These are phyloP conservation scores for Mallotus villosus DNA, from an alignment of 2,797 vertebrate species.

Conservation along the genomic window DNA sequence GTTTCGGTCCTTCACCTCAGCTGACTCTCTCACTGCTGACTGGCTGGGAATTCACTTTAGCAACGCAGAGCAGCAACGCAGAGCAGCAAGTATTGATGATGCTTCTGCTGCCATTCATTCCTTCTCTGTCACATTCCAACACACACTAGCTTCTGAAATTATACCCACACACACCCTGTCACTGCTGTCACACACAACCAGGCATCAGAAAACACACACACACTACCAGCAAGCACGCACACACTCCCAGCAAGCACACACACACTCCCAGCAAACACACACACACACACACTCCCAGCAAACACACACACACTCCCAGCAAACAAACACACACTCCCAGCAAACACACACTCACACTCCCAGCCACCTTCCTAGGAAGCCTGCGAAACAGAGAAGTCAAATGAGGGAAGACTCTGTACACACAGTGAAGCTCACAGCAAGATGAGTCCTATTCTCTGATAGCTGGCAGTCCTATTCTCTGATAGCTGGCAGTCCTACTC, in stretches of 20 bases:
- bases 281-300: too few species aligned
- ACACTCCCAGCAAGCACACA: too few species aligned
- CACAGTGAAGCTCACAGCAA: too few species aligned
- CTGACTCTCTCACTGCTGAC: slow-evolving; percentile 35
- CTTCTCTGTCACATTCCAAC: slow-evolving; percentile 1
- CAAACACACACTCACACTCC: slow-evolving; percentile 5
- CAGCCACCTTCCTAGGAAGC: too few species aligned
- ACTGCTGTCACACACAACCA: background rate
- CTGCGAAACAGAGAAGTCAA: too few species aligned
- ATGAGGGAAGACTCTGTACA: too few species aligned
- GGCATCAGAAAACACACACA: background rate
- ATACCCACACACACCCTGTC: background rate
- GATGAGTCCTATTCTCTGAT: too few species aligned
- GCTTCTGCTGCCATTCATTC: slow-evolving; percentile 27
- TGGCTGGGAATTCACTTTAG: slow-evolving; percentile 40
- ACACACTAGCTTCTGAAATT: background rate
- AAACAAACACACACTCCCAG: slow-evolving; percentile 11
- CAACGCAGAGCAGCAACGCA: slow-evolving; percentile 11
- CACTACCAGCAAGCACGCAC: too few species aligned
- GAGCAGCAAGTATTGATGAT: slow-evolving; percentile 19
- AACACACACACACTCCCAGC: slow-evolving; percentile 12
- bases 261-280: too few species aligned
- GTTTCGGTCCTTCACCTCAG: slow-evolving; percentile 23
- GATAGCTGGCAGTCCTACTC: too few species aligned
- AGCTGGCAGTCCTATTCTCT: too few species aligned